These are phyloP conservation scores for Scaptomyza hsui DNA, from an alignment of 1,140 invertebrate species.

Conservation along the genomic window DNA sequence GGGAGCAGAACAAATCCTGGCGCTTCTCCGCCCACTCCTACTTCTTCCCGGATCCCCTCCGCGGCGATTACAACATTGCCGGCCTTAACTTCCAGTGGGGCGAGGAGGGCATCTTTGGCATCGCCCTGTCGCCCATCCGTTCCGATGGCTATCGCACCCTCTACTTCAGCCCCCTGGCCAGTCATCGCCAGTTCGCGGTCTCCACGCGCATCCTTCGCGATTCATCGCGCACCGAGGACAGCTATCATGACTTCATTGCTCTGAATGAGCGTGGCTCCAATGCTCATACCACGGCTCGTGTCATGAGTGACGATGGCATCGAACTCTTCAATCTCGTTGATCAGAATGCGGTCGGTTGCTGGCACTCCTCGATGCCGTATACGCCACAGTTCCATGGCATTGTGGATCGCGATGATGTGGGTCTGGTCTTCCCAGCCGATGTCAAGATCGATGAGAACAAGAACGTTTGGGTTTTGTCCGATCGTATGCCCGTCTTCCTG, in stretches of 20 bases:
- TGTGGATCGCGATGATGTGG: constrained; percentile 89
- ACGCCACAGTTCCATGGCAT: constrained; percentile 88
- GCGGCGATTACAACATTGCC: constrained; percentile 90
- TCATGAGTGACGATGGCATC: constrained; percentile 89
- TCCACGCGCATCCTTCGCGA: constrained; percentile 89
- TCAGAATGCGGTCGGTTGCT: constrained; percentile 92
- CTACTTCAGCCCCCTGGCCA: constrained; percentile 91
- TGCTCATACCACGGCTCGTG: constrained; percentile 88
- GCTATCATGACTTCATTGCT: constrained; percentile 89
- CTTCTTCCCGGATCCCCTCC: constrained; percentile 91
- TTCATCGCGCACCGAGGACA: constrained; percentile 87
- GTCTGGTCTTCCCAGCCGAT: constrained; percentile 91
- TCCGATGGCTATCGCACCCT: constrained; percentile 88
- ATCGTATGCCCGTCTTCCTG: constrained; percentile 91
- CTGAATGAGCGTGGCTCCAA: constrained; percentile 88
- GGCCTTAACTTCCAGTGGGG: constrained; percentile 93
- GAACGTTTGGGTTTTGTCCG: constrained; percentile 91
- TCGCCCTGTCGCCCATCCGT: constrained; percentile 88
- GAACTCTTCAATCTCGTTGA: constrained; percentile 91
- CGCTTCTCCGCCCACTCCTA: constrained; percentile 89
- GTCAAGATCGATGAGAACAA: constrained; percentile 89
- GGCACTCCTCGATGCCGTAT: constrained; percentile 89
- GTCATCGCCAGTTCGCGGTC: constrained; percentile 90
- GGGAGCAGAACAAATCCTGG: constrained; percentile 90
- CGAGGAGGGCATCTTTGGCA: constrained; percentile 92